phyloP scores from a whole-genome alignment of 92 coral and sea anemone genomes.

The Actinernus sp. region DNA sequence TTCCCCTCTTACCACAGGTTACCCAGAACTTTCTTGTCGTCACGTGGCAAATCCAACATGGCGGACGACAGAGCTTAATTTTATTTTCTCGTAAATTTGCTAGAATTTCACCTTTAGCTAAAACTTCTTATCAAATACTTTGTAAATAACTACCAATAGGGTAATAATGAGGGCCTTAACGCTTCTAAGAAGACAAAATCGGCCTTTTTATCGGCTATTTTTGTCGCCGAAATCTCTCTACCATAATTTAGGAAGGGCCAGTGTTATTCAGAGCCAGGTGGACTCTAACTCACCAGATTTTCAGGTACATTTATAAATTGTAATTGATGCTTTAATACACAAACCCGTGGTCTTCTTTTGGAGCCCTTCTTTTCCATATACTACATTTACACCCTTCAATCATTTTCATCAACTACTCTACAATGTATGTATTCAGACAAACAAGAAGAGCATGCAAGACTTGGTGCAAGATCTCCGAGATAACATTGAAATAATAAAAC shows the following conservation, averaged over 20 bases:
- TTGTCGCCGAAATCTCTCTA: constrained; percentile 36
- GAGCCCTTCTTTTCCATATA: too few relatives aligned
- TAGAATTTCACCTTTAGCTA: too few relatives aligned
- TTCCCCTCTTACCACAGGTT: constrained; percentile 17
- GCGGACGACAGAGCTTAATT: constrained; percentile 24
- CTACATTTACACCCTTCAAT: too few relatives aligned
- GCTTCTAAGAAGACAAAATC: constrained; percentile 4
- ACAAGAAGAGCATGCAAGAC: constrained; percentile 78
- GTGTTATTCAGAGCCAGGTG: constrained; percentile 73
- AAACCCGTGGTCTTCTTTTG: too few relatives aligned
- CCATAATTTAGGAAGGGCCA: constrained; percentile 82
- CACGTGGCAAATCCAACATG: constrained; percentile 66
- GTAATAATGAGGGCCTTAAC: constrained; percentile 27
- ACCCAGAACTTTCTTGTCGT: not conserved
- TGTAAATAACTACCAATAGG: too few relatives aligned
- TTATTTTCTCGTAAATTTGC: too few relatives aligned
- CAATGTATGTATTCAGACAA: too few relatives aligned
- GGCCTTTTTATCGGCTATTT: constrained; percentile 32
- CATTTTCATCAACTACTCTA: too few relatives aligned
- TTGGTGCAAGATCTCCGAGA: constrained; percentile 76
- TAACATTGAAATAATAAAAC: constrained; percentile 74
- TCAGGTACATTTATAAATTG: too few relatives aligned
- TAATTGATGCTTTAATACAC: too few relatives aligned
- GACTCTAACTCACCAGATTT: constrained; percentile 75
- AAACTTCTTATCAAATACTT: too few relatives aligned